A percentile compares a stretch with the other conserved stretches of the same genome.
These are phyloP conservation scores for Siderastrea siderea DNA, from an alignment of 92 coral and sea anemone genomes.

Conservation along the genomic window DNA sequence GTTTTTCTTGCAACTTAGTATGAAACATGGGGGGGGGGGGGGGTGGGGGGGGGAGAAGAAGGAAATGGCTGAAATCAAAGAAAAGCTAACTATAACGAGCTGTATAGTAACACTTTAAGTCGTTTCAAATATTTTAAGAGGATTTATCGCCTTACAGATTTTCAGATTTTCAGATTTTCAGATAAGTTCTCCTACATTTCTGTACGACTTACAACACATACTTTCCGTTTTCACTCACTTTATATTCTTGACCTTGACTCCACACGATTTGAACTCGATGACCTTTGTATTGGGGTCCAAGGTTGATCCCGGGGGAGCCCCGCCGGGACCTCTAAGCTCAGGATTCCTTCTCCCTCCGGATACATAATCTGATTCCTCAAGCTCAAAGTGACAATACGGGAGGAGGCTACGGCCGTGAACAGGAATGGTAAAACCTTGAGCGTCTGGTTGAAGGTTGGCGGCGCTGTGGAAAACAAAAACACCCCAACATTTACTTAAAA, in stretches of 20 bases:
- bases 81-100: too few relatives aligned
- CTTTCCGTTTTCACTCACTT: conserved; percentile 59
- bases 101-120: too few relatives aligned
- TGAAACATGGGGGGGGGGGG: too few relatives aligned
- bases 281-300: conserved; percentile 97
- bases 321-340: conserved; percentile 94
- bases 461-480: conserved; percentile 53
- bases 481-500: background rate
- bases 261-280: conserved; percentile 98
- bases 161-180: too few relatives aligned
- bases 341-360: conserved; percentile 98
- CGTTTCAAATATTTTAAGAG: too few relatives aligned
- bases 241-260: conserved; percentile 91
- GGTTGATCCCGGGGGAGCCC: conserved; percentile 99
- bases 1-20: too few relatives aligned
- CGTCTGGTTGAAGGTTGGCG: conserved; percentile 84
- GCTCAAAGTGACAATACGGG: conserved; percentile 98
- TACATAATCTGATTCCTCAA: conserved; percentile 94
- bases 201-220: background rate
- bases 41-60: too few relatives aligned
- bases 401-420: conserved; percentile 92
- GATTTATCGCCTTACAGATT: too few relatives aligned
- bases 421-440: conserved; percentile 63
- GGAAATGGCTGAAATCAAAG: too few relatives aligned
- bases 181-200: too few relatives aligned